Conservation (phyloP, 2,113 vertebrate genomes). For the Pristiophorus japonicus region DNA sequence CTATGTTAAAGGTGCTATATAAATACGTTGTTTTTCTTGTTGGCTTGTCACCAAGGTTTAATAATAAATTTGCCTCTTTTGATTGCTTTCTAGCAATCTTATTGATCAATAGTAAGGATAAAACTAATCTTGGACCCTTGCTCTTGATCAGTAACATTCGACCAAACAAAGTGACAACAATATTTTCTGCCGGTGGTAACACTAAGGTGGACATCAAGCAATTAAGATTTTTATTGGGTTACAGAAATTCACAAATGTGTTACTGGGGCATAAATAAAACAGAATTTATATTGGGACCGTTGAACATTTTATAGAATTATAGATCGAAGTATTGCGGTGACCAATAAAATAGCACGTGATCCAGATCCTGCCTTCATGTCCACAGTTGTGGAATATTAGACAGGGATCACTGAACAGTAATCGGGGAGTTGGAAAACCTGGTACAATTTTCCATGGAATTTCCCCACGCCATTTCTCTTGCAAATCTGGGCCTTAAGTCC, state of each 20-base stretch:
- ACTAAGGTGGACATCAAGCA: neutral
- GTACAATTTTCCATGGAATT: neutral
- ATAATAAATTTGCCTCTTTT: neutral
- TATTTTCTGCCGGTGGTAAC: neutral
- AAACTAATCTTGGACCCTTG: neutral
- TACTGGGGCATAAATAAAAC: neutral
- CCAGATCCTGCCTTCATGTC: neutral
- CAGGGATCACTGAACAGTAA: neutral
- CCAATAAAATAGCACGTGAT: neutral
- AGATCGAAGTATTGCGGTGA: no score
- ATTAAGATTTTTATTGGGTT: neutral
- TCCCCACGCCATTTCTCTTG: neutral
- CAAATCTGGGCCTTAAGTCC: neutral
- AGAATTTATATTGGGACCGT: neutral
- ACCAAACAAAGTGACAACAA: neutral
- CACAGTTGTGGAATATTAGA: neutral
- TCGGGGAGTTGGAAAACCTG: neutral
- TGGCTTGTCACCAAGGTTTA: neutral
- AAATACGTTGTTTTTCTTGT: no score
- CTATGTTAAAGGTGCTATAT: no score
- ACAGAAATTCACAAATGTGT: neutral
- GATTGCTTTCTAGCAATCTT: neutral
- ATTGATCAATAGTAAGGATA: neutral
- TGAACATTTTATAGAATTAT: neutral
- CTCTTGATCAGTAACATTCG: neutral